Evolutionary conservation across 2,888 invertebrate genomes (phyloP), one percentile per base, ranked within the genome.

Genomic region (Loripinus fragilis): DNA sequence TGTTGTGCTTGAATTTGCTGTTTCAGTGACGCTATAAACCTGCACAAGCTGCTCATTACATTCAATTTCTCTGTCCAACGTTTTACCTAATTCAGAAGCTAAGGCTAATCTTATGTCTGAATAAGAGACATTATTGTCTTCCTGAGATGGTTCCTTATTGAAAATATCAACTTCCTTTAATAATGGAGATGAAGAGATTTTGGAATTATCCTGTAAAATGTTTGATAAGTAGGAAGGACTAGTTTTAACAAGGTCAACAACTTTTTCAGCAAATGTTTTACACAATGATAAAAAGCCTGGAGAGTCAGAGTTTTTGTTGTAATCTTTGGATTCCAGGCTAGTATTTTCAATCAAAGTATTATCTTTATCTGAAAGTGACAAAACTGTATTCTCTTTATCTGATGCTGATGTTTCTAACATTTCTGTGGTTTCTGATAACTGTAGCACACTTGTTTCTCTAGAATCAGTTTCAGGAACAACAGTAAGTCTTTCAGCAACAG

Each of bases 181-280:
- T 12, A 2, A 60, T 60, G 60, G 60, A 7, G 60, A 60, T n/a
- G 30, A 30, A 17, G 33, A 33, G 20, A 33, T 60, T 17, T 10
- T 60, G 12, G 30, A 20, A 7, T 33, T 60, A 33, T 74, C 74
- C 33, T 52, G 45, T 15, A 74, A 20, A 28, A 67, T 30, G 73
- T 55, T 64, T 17, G 78, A 66, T 7, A 81, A 42, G 55, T 69
- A 81, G 0, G 72, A 70, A 23, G 84, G 81, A 71, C 84, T 84
- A 30, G 83, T 80, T 75, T 74, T 85, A 1, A 81, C 82, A 68
- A 85, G 74, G 33, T 76, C 72, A 17, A 76, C 78, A 15, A 85
- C 80, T 76, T 83, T 83, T 28, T 81, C 85, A 35, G 84, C 85
- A 66, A 86, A 75, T 41, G 79, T 42, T 73, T 80, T 84, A 68